Percentiles rank a stretch among this genome's conserved stretches.
Evolutionary conservation across 2,797 vertebrate genomes (phyloP).

Genomic region (Bovichtus variegatus): DNA sequence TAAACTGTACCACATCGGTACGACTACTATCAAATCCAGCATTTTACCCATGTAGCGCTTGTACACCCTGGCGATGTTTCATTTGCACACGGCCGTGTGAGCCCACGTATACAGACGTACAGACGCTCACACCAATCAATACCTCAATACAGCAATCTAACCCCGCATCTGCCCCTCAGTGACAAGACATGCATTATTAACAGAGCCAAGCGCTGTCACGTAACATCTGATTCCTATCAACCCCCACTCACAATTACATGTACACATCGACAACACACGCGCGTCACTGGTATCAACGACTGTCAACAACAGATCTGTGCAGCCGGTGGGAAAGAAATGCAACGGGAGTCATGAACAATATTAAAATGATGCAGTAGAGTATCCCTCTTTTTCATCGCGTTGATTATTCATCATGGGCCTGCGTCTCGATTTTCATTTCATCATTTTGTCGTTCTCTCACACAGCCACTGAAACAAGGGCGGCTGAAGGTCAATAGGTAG

Average conservation of each 20-base stretch:
- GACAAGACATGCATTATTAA: slow-evolving; percentile 82
- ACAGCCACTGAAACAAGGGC: slow-evolving; percentile 58
- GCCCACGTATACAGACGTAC: slow-evolving; percentile 42
- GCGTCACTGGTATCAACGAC: slow-evolving; percentile 2
- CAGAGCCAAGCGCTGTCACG: slow-evolving; percentile 61
- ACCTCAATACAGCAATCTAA: slow-evolving; percentile 74
- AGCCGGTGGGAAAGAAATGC: not conserved
- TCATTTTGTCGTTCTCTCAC: slow-evolving; percentile 19
- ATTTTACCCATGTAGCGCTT: slow-evolving; percentile 14
- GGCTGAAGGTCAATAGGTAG: slow-evolving; percentile 64
- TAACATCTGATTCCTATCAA: slow-evolving; percentile 66
- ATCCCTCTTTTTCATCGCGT: not conserved
- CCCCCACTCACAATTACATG: slow-evolving; percentile 19
- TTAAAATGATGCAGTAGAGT: not conserved
- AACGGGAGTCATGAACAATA: slow-evolving; percentile 5
- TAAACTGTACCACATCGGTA: not conserved
- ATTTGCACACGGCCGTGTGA: slow-evolving; percentile 57
- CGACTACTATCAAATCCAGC: not conserved
- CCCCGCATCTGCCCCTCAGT: slow-evolving; percentile 68
- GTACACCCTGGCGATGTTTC: slow-evolving; percentile 18
- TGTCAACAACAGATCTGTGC: slow-evolving; percentile 21
- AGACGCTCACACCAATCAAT: slow-evolving; percentile 73
- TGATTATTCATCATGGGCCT: slow-evolving; percentile 18
- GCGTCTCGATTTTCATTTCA: slow-evolving; percentile 19
- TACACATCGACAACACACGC: slow-evolving; percentile 30